Evolutionary conservation across 1,140 invertebrate genomes (phyloP), one percentile per base, ranked within the genome.

Genomic region (Acromyrmex echinatior): DNA sequence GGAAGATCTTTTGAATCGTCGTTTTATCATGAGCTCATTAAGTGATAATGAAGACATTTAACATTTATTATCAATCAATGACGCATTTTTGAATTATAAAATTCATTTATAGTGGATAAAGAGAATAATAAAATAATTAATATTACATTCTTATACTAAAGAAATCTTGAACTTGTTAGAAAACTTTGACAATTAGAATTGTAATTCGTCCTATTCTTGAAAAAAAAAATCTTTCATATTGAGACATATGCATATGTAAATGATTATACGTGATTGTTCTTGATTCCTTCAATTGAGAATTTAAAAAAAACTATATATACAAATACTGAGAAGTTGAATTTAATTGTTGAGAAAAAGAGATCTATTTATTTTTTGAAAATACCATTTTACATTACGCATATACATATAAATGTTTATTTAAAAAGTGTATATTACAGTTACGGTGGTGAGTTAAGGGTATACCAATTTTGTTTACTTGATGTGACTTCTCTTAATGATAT

Each of bases 1-100:
- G 16, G 92, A 93, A 28, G 92, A 94, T 90, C 88, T 94, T 49
- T 60, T 94, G 6, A 92, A 94, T 89, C 90, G 89, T 71, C 91
- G 91, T 39, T 95, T 92, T 58, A 92, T 94, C 35, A 93, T 94
- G 76, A 92, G 86, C 35, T 94, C 93, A 3, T 76, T 93, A 53
- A 94, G 92, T 60, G 93, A 94, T 81, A 94, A 92, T 56, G 94
- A 95, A 76, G 93, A 94, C 62, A 93, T 94, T 90, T 94, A 94
- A 92, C 90, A 60, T 89, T 85, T 82, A 73, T 88, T 87, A 28
- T 73, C 39, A 68, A 62, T 2, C 5, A 51, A 49, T 25, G 12
- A 76, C 3, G 56, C 73, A 62, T 76, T 81, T 60, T 39, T 58
- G 0, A 71, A 71, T 45, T 71, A 81, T 58, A 56, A 18, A 35